Evolutionary conservation across 1,140 invertebrate species (phyloP), one percentile per base, ranked within the genome.

Genomic region (Sweltsa coloradensis): DNA sequence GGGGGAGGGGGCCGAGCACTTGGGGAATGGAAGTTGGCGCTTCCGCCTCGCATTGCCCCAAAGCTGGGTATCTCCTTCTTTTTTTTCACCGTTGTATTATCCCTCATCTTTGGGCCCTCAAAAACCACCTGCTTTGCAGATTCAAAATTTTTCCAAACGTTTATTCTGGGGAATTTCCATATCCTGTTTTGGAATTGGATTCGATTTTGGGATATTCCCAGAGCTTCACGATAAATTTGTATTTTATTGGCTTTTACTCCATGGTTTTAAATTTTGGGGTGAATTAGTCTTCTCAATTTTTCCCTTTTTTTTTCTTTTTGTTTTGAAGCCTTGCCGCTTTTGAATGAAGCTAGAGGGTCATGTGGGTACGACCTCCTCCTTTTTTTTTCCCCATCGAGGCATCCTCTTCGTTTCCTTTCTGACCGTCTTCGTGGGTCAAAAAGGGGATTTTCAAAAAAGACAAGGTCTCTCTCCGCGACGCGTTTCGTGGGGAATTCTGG

Each of bases 121-220:
- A 79, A 75, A 0, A 87, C 72, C 4, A 76, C 72, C 1, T 26
- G 66, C 61, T 55, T 74, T 75, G 5, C 63, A 13, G 21, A 16
- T 2, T 36, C 45, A n/a, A 29, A 24, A 18, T n/a, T 11, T 31
- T 36, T 0, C 81, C 72, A 0, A 78, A 2, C 81, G 68, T 5
- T 72, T 66, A 1, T 66, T 69, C 0, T 66, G 64, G 0, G 76
- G 66, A 0, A 81, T 62, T 31, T 78, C 74, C 2, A 81, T 79
- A 26, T 77, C 71, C 25, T 70, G 74, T 54, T 84, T 80, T 1
- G 74, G 73, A 54, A 89, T 88, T 0, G 87, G 85, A 59, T 77
- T 72, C 0, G 86, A 90, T 54, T 89, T 90, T 59, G 88, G 77
- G 23, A 89, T 57, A 34, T 75, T 81, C n/a, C 82, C 24, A 89